Conservation (phyloP, 2,113 vertebrate genomes). For the Lucifuga dentata region DNA sequence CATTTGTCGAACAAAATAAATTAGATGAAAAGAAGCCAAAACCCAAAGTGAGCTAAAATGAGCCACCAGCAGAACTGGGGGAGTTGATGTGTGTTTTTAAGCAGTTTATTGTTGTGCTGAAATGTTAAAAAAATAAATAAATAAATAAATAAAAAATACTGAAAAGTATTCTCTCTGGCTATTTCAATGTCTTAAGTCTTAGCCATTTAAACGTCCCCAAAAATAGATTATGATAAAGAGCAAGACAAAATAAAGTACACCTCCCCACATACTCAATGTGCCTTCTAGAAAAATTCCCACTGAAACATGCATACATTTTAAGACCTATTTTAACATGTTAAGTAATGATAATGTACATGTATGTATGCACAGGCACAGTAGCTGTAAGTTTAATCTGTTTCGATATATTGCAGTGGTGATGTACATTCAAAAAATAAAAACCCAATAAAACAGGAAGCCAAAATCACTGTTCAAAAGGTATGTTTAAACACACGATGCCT, state of each 20-base stretch:
- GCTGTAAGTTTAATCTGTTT: not conserved
- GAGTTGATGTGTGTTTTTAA: constrained; percentile 1
- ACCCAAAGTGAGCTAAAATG: constrained; percentile 2
- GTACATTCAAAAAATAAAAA: not conserved
- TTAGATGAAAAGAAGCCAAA: constrained; percentile 66
- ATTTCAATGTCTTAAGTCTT: constrained; percentile 26
- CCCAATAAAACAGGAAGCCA: not conserved
- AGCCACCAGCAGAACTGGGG: constrained; percentile 41
- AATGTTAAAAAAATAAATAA: too few relatives aligned
- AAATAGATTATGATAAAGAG: not conserved
- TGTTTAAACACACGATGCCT: too few relatives aligned
- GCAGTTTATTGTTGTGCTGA: constrained; percentile 5
- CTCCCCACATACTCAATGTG: not conserved
- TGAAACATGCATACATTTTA: not conserved
- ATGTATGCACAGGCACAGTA: not conserved
- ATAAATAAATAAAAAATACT: too few relatives aligned
- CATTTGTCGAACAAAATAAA: constrained; percentile 64
- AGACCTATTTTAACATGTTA: not conserved
- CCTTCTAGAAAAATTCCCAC: not conserved
- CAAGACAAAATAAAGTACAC: constrained; percentile 3
- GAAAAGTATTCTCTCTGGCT: constrained; percentile 28
- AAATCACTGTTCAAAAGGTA: too few relatives aligned
- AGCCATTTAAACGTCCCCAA: not conserved
- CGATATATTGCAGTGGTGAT: not conserved
- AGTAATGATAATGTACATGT: not conserved